Base-by-base conservation (phyloP, 1,140 invertebrate genomes). In the Lordiphosa clarofinis region DNA sequence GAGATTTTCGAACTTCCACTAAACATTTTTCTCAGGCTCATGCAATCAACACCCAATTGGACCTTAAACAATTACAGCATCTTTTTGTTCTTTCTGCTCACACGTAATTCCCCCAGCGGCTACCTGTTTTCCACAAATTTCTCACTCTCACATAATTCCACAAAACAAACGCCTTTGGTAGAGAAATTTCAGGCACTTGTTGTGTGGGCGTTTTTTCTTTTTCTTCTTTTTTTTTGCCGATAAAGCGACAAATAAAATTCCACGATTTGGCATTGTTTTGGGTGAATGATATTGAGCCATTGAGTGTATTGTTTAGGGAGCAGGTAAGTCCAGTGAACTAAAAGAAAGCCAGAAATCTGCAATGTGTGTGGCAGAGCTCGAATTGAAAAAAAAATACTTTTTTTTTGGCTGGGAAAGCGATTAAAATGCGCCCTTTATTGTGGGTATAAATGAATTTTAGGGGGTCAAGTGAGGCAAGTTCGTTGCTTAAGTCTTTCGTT, bases 401-500 rank as follows among this genome's bases (percentile, higher is more conserved):
- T 13, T 38, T 56, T 56, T 46, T 57, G 53, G 50, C 53, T 56
- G 63, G 71, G 76, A 82, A 82, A 82, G 76, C 76, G 76, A 63
- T 40, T 58, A 84, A 81, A 82, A 82, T 81, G 15, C 15, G 15
- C 44, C 50, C 57, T 68, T 65, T 59, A 52, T 61, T 47, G 33
- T 43, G 36, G 58, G 48, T 44, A 58, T 53, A 65, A 43, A 53
- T 73, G 40, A 47, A 58, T 61, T 38, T 69, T 69, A 61, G 64
- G 76, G 50, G 75, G 78, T 82, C 76, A 82, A 82, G 76, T 82
- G 62, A 35, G 37, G 42, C 69, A 76, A 82, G 76, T 82, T 82
- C 62, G 78, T 68, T 58, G 44, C 76, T 84, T 82, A 84, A 82
- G 78, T 82, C 76, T 73, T 82, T 82, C 78, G 54, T 76, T 69